Percentiles rank a stretch among this genome's conserved stretches.
phyloP scores from a whole-genome alignment of 1,140 invertebrate species.

The Eciton burchellii region DNA sequence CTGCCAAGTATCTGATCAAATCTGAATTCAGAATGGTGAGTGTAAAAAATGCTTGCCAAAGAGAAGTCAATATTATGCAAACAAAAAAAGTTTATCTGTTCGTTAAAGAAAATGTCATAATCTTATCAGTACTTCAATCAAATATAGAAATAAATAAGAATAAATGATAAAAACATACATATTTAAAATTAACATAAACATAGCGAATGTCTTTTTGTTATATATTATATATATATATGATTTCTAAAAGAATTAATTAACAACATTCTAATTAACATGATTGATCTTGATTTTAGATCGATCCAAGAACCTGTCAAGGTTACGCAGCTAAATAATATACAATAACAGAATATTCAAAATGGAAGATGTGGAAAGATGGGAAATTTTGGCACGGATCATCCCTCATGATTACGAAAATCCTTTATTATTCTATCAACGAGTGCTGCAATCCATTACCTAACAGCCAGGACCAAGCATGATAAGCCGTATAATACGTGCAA shows the following conservation, averaged over 20 bases:
- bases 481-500: slow-evolving; percentile 56
- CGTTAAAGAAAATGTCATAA: background rate
- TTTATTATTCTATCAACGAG: slow-evolving; percentile 17
- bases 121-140: background rate
- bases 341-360: slow-evolving; percentile 1
- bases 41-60: slow-evolving; percentile 4
- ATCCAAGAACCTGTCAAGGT: too few relatives aligned
- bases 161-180: background rate
- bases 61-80: background rate
- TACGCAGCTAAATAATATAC: background rate
- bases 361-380: background rate
- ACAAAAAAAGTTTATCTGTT: background rate
- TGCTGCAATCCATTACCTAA: slow-evolving; percentile 44
- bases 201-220: too few relatives aligned
- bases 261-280: too few relatives aligned
- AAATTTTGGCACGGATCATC: background rate
- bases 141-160: background rate
- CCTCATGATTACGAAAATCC: background rate
- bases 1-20: slow-evolving; percentile 24
- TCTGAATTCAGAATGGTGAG: background rate
- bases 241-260: too few relatives aligned
- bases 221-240: too few relatives aligned
- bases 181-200: background rate
- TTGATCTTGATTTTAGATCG: too few relatives aligned
- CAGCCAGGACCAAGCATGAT: slow-evolving; percentile 2